Evolutionary conservation across 2,888 invertebrate genomes (phyloP), one percentile per base, ranked within the genome.

Genomic region (Epirrhoe alternata): DNA sequence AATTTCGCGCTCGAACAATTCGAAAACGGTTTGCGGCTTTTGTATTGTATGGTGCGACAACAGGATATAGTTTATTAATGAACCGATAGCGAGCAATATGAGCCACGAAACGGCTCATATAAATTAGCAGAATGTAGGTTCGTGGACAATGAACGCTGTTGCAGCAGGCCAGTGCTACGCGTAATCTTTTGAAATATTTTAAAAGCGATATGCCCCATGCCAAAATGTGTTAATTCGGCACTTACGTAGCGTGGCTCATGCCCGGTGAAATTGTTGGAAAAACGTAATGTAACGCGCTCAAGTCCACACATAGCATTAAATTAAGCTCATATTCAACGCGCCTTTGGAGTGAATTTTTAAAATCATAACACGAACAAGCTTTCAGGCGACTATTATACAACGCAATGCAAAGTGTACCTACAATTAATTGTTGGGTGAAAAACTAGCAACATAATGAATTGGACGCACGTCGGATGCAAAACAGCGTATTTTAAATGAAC

Each of bases 31-130:
- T 77, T 80, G 81, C 77, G 80, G 83, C 80, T 79, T 83, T 85
- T 86, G 86, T 84, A 79, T 83, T 80, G 80, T 79, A 81, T 77
- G 77, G 74, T 71, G 78, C 80, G 78, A 82, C 80, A 82, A 82
- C 81, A 79, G 82, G 77, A 81, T 86, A 84, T 85, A 86, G 86
- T 88, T 87, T 86, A 89, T 88, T 88, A 88, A 89, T 88, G 85
- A 87, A 86, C 85, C 81, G 82, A 87, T 88, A 86, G 77, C 82
- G 82, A 79, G 78, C 82, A 84, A 85, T 86, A 87, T 85, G 82
- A 83, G 77, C 73, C 78, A 78, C 77, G 78, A 77, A 83, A 80
- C 80, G 78, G 76, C 81, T 83, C 80, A 84, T 82, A 88, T 89
- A 86, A 88, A 86, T 88, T 85, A 77, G 74, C 75, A 66, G 79